Percentiles rank a stretch among this genome's conserved stretches.
Conservation (phyloP, 2,797 vertebrate genomes). For the Falco naumanni region DNA sequence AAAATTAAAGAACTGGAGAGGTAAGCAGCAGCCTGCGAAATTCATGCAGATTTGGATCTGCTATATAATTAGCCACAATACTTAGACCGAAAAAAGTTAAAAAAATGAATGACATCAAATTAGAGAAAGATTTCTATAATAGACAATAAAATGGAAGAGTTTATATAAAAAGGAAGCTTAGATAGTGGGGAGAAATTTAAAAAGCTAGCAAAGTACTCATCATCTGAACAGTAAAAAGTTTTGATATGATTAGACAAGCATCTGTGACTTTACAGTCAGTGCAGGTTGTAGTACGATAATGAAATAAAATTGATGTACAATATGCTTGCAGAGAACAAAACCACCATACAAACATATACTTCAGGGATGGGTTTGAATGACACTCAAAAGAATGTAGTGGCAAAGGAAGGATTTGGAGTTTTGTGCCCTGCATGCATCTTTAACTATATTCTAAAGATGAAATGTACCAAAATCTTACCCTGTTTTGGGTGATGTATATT, state of each 20-base stretch:
- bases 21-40: constrained; percentile 63
- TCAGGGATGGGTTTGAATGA: background rate
- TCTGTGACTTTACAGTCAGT: constrained; percentile 42
- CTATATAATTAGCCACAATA: constrained; percentile 69
- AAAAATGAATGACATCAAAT: constrained; percentile 58
- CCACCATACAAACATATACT: background rate
- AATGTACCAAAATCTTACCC: background rate
- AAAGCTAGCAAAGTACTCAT: background rate
- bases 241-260: constrained; percentile 52
- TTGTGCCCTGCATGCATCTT: background rate
- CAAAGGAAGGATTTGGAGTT: background rate
- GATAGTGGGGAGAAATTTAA: background rate
- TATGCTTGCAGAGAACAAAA: constrained; percentile 12
- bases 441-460: background rate
- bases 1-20: constrained; percentile 70
- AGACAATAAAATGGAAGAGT: background rate
- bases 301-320: constrained; percentile 39
- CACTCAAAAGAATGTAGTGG: background rate
- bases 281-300: constrained; percentile 30
- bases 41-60: constrained; percentile 72
- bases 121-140: constrained; percentile 27
- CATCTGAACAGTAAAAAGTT: constrained; percentile 41
- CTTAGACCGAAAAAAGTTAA: background rate
- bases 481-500: background rate
- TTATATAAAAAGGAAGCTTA: background rate